Evolutionary conservation across 2,113 vertebrate genomes (phyloP), one percentile per base, ranked within the genome.

Genomic region (Myotis brandtii): DNA sequence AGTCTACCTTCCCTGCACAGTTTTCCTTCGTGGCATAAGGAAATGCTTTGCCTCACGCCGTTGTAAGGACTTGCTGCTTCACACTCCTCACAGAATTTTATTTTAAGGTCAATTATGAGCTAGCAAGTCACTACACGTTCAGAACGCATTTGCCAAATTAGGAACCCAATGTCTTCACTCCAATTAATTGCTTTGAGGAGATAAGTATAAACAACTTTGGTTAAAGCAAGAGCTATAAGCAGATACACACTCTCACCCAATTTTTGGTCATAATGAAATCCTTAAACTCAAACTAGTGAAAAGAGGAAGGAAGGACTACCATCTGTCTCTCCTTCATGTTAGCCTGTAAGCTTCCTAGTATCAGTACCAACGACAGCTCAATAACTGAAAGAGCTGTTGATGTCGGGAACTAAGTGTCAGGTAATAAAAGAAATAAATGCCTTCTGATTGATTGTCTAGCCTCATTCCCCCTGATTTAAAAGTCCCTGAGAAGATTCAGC

Each of bases 101-200:
- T 93, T 75, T 69, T 93, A 95, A 96, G 81, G 86, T 75, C 92
- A 98, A 93, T 64, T 92, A 89, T 80, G 86, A 98, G 17, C 92
- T 95, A 94, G 50, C 93, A 97, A 98, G 97, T 52, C 43, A 56
- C 73, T 81, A 86, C 95, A 91, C 56, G 88, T 81, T 94, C 91
- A 82, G 89, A 96, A 97, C 84, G 56, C 37, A 76, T 96, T 97
- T 97, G 86, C 73, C 67, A 25, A 75, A 96, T 94, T 94, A 96
- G 92, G 84, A 97, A 62, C 79, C 82, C 89, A 87, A 43, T 56
- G 37, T 96, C 92, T 43, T 5, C 73, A 91, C 69, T 50, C 72
- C 88, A 62, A 84, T 95, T 96, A 85, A 93, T 79, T 96, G 32
- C 69, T 97, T 95, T 95, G 70, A 88, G 90, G 89, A 70, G 96